A percentile compares a stretch with the other conserved stretches of the same genome.
Evolutionary conservation across 2,797 vertebrate species (phyloP).

Genomic region (Pelobates cultripes): DNA sequence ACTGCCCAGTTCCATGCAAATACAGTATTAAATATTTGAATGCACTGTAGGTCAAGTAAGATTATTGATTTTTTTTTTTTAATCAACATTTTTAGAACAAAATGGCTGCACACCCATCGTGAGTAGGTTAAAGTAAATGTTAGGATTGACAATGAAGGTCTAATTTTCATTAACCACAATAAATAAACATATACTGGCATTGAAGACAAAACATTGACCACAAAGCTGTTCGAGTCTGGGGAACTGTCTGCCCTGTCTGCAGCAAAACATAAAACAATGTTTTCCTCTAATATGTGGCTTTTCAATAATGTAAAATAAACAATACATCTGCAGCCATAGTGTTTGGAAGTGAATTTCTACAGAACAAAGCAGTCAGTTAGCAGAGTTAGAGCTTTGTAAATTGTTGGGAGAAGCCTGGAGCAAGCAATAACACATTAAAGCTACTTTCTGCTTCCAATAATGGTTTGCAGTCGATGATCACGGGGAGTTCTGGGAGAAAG

Average conservation of each 20-base stretch:
- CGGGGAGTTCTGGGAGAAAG: conserved; percentile 63
- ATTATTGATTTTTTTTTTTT: too few relatives aligned
- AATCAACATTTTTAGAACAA: not conserved
- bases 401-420: conserved; percentile 58
- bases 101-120: not conserved
- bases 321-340: conserved; percentile 17
- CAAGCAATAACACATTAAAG: conserved; percentile 59
- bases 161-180: not conserved
- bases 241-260: not conserved
- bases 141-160: not conserved
- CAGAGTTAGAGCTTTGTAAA: conserved; percentile 48
- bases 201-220: not conserved
- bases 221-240: not conserved
- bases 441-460: conserved; percentile 62
- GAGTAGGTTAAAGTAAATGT: not conserved
- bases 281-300: conserved; percentile 7
- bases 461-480: conserved; percentile 67
- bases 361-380: conserved; percentile 36
- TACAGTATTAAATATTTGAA: too few relatives aligned
- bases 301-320: conserved; percentile 37
- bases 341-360: conserved; percentile 22
- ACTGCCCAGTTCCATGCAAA: too few relatives aligned
- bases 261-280: conserved; percentile 18
- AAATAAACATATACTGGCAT: not conserved
- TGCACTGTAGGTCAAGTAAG: too few relatives aligned